Percentiles rank a stretch among this genome's conserved stretches.
Conservation (phyloP, 2,797 vertebrate species). For the Cyprinella venusta region DNA sequence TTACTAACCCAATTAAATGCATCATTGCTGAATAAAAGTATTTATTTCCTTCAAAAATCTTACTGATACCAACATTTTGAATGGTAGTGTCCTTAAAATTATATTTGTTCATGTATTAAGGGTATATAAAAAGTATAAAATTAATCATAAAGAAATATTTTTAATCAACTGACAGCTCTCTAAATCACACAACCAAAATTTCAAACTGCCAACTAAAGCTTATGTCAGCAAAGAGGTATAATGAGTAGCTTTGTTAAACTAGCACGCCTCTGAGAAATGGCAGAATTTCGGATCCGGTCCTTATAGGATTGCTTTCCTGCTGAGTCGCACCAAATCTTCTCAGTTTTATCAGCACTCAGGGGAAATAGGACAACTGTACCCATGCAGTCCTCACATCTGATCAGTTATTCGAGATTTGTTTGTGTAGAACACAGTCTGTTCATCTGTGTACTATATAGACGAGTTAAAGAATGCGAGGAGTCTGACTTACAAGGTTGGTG, state of each 20-base stretch:
- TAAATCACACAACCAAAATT: neutral
- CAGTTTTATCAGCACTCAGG: constrained; percentile 15
- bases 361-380: constrained; percentile 24
- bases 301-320: constrained; percentile 27
- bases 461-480: constrained; percentile 16
- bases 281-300: neutral
- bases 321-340: constrained; percentile 30
- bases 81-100: neutral
- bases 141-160: neutral
- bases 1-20: neutral
- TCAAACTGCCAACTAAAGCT: neutral
- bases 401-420: constrained; percentile 13
- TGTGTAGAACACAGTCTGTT: constrained; percentile 28
- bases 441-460: constrained; percentile 7
- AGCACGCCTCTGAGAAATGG: neutral
- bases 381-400: neutral
- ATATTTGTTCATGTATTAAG: neutral
- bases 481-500: constrained; percentile 26
- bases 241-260: constrained; percentile 12
- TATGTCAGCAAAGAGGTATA: neutral
- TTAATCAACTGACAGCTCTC: neutral
- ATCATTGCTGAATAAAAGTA: neutral
- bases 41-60: neutral
- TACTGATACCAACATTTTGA: neutral
- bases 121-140: neutral